Evolutionary conservation across 2,888 invertebrate genomes (phyloP).

Genomic region (Volucella inflata): DNA sequence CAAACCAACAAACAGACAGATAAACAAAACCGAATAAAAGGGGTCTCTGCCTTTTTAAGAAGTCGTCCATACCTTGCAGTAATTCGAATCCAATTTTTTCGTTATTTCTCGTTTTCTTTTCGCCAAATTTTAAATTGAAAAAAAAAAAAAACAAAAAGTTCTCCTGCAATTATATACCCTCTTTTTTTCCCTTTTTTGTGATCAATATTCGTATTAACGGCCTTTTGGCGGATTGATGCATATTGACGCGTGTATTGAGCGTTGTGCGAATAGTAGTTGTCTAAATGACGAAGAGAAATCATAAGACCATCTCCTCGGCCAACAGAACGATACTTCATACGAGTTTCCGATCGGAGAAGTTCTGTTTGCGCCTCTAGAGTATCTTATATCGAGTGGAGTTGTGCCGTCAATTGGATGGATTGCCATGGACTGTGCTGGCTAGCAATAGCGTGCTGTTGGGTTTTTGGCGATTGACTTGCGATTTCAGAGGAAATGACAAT

Average conservation of each 20-base stretch:
- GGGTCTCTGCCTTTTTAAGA: slow-evolving; percentile 30
- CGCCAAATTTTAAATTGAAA: too few species aligned
- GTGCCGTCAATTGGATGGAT: too few species aligned
- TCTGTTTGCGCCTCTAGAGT: slow-evolving; percentile 13
- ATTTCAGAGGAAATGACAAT: slow-evolving; percentile 61
- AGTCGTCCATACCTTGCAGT: slow-evolving; percentile 37
- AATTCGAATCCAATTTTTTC: slow-evolving; percentile 32
- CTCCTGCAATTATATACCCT: background rate
- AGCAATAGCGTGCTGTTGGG: slow-evolving; percentile 33
- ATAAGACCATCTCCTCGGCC: slow-evolving; percentile 30
- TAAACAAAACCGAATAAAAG: background rate
- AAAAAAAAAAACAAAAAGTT: slow-evolving; percentile 16
- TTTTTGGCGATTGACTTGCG: too few species aligned
- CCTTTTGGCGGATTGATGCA: slow-evolving; percentile 37
- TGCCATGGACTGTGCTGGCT: background rate
- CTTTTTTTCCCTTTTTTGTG: slow-evolving; percentile 23
- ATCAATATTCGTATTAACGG: slow-evolving; percentile 12
- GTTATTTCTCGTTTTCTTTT: slow-evolving; percentile 1
- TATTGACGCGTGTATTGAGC: slow-evolving; percentile 36
- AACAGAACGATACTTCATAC: slow-evolving; percentile 1
- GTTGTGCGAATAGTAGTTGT: background rate
- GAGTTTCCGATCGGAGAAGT: background rate
- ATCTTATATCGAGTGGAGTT: background rate
- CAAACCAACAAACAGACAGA: background rate
- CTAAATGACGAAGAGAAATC: slow-evolving; percentile 23